Evolutionary conservation across 2,888 invertebrate species (phyloP), one percentile per base, ranked within the genome.

Genomic region (Rhamnusium bicolor): DNA sequence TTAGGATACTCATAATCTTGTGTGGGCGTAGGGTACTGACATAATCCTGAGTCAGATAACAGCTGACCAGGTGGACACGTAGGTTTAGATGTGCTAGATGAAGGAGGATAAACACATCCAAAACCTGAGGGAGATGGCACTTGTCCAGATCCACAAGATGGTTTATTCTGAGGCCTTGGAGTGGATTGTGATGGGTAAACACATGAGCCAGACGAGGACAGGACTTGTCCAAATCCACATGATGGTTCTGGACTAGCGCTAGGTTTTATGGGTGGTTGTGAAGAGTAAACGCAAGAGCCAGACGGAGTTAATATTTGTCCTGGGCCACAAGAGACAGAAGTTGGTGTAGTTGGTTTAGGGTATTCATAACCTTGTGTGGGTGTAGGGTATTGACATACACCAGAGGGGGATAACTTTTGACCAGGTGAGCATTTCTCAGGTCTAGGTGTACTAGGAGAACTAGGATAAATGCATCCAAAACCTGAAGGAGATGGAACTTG

Each of bases 91-190:
- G 60, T 16, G 18, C 5, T 18, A 19, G 60, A 19, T 10, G 73
- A 73, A 69, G 73, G 51, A 21, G 75, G 69, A 67, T 65, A 79
- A 54, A 75, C 73, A 73, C 81, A 81, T 18, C 71, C 47, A 24
- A 69, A 58, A 18, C 75, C 76, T 5, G 71, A 69, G 3, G 74
- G 19, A 10, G 73, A 72, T 8, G 60, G 67, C 7, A 76, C 46
- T 72, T 79, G 76, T 24, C 76, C 79, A 19, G 65, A 40, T 46
- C 14, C 56, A 29, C 56, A 56, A 14, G 56, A 14, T 56, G 56
- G 24, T 2, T 24, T 56, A 12, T 14, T 21, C 24, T 18, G 51
- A 10, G 73, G 66, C 24, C 29, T 16, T 29, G 56, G n/a, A 27
- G 56, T 29, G n/a, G 27, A 3, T 21, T 12, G 18, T 12, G 56